Percentiles rank a stretch among this genome's conserved stretches.
Evolutionary conservation across 2,113 vertebrate genomes (phyloP).

Genomic region (Spermophilus dauricus): DNA sequence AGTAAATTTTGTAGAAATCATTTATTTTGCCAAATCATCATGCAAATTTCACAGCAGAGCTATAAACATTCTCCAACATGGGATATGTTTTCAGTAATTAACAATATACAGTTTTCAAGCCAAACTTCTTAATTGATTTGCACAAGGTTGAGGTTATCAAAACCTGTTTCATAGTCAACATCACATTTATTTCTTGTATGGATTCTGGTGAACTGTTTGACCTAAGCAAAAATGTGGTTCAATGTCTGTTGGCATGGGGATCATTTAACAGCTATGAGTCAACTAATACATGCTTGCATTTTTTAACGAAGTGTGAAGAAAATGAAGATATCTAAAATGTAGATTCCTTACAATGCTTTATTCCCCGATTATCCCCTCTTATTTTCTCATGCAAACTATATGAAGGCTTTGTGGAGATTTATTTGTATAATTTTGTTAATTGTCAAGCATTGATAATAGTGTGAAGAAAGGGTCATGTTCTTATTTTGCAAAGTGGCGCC

Average conservation of each 20-base stretch:
- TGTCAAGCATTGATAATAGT: background rate
- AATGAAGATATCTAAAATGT: background rate
- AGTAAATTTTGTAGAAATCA: slow-evolving; percentile 35
- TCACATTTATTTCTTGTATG: background rate
- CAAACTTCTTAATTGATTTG: slow-evolving; percentile 48
- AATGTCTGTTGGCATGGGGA: background rate
- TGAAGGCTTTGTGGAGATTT: background rate
- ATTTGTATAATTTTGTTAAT: background rate
- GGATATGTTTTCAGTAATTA: slow-evolving; percentile 8
- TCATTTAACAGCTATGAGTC: background rate
- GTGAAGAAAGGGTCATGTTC: background rate
- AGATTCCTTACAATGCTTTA: slow-evolving; percentile 8
- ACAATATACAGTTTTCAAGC: background rate
- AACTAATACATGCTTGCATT: background rate
- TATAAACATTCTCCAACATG: background rate
- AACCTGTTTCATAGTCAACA: background rate
- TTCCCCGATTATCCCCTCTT: background rate
- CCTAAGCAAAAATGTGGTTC: background rate
- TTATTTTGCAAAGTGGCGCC: background rate
- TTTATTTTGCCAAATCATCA: slow-evolving; percentile 27
- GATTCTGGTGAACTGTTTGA: background rate
- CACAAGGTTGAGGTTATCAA: slow-evolving; percentile 36
- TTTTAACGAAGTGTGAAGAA: background rate
- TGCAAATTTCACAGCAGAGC: slow-evolving; percentile 31
- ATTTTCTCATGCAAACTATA: background rate